phyloP scores from a whole-genome alignment of 2,113 vertebrate species.

The Cavia aperea region DNA sequence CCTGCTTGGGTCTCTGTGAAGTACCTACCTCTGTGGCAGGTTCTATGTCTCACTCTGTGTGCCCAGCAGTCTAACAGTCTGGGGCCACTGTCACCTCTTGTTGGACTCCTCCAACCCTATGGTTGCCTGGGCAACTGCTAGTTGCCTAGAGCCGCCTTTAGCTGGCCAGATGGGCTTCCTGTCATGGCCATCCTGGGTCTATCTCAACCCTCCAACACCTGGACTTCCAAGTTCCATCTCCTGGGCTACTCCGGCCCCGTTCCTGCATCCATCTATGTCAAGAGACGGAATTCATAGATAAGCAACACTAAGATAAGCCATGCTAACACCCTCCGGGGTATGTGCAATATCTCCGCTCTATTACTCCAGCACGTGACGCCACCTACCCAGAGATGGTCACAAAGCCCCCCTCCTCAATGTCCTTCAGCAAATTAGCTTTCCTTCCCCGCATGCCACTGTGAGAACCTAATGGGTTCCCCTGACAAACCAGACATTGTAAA shows the following conservation, averaged over 20 bases:
- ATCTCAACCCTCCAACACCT: slow-evolving; percentile 29
- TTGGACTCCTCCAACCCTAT: not conserved
- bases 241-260: not conserved
- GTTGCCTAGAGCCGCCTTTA: slow-evolving; percentile 40
- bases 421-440: not conserved
- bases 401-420: not conserved
- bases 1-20: not conserved
- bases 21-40: not conserved
- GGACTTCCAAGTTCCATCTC: not conserved
- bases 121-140: slow-evolving; percentile 32
- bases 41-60: not conserved
- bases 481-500: not conserved
- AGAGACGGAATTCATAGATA: slow-evolving; percentile 40
- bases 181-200: not conserved
- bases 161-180: slow-evolving; percentile 39
- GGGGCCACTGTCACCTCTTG: slow-evolving; percentile 1
- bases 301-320: not conserved
- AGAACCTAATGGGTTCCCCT: not conserved
- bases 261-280: slow-evolving; percentile 35
- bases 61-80: not conserved
- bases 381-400: not conserved
- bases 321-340: not conserved
- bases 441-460: no score
- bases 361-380: not conserved
- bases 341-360: not conserved